These are phyloP conservation scores for Carposina sasakii DNA, from an alignment of 1,140 invertebrate species.

Conservation along the genomic window DNA sequence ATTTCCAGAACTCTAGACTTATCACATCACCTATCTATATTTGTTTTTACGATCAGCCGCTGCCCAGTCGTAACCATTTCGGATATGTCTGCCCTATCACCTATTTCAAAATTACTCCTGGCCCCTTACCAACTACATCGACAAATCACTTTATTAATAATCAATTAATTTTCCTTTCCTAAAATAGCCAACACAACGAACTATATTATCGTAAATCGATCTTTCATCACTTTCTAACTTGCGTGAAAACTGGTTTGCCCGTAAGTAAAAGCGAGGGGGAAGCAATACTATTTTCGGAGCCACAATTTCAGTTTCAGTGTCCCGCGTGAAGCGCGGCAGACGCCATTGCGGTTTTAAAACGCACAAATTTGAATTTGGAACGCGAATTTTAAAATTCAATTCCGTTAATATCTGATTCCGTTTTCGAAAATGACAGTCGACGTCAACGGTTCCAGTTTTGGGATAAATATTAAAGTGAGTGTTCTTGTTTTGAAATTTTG, in stretches of 20 bases:
- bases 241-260: slow-evolving; percentile 24
- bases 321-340: slow-evolving; percentile 44
- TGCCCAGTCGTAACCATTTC: too few relatives aligned
- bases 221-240: slow-evolving; percentile 37
- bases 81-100: too few relatives aligned
- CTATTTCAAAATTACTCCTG: too few relatives aligned
- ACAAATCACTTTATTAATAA: not conserved
- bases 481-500: not conserved
- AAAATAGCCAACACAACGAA: not conserved
- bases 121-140: too few relatives aligned
- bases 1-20: too few relatives aligned
- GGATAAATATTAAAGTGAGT: slow-evolving; percentile 66
- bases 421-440: slow-evolving; percentile 42
- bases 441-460: slow-evolving; percentile 41
- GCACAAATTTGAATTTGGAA: slow-evolving; percentile 5
- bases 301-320: slow-evolving; percentile 61
- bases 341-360: slow-evolving; percentile 27
- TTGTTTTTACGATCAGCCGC: too few relatives aligned
- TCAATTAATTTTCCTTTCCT: not conserved
- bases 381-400: slow-evolving; percentile 23
- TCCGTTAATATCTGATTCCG: slow-evolving; percentile 8
- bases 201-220: slow-evolving; percentile 8
- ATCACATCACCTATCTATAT: too few relatives aligned
- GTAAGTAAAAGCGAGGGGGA: slow-evolving; percentile 34
- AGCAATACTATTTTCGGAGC: slow-evolving; percentile 58